Evolutionary conservation across 2,888 invertebrate species (phyloP).

Genomic region (Nymphalis c-album): DNA sequence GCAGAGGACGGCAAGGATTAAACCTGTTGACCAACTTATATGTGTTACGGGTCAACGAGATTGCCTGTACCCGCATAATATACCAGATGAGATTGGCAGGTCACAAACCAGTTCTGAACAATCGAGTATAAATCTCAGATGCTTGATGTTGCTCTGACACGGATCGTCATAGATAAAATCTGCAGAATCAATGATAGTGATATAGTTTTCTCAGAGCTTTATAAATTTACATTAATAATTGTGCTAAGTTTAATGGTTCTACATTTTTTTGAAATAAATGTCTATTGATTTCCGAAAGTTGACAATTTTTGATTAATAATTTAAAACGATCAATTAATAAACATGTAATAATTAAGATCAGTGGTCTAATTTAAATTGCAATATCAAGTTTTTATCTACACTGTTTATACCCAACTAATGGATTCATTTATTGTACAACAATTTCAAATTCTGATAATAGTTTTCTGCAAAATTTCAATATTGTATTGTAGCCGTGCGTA

Average conservation of each 20-base stretch:
- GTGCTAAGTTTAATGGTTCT: background rate
- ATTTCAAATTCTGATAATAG: background rate
- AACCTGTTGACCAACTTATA: conserved; percentile 69
- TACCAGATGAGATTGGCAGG: conserved; percentile 60
- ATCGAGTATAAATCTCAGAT: conserved; percentile 69
- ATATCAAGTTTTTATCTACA: background rate
- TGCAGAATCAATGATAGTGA: conserved; percentile 28
- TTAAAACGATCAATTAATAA: background rate
- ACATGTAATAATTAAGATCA: conserved; percentile 6
- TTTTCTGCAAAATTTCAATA: background rate
- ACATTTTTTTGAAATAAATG: background rate
- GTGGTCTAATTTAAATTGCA: background rate
- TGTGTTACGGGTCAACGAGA: conserved; percentile 69
- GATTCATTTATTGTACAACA: background rate
- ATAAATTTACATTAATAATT: background rate
- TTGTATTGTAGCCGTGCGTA: background rate
- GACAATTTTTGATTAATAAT: background rate
- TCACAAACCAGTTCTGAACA: conserved; percentile 62
- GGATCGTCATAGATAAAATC: conserved; percentile 39
- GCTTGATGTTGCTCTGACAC: conserved; percentile 44
- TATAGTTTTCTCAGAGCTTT: background rate
- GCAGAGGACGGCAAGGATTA: conserved; percentile 58
- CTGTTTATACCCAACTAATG: background rate
- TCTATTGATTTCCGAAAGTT: background rate
- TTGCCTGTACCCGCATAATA: conserved; percentile 66